Evolutionary conservation across 2,888 invertebrate genomes (phyloP), one percentile per base, ranked within the genome.

Genomic region (Drosophila meridiana): DNA sequence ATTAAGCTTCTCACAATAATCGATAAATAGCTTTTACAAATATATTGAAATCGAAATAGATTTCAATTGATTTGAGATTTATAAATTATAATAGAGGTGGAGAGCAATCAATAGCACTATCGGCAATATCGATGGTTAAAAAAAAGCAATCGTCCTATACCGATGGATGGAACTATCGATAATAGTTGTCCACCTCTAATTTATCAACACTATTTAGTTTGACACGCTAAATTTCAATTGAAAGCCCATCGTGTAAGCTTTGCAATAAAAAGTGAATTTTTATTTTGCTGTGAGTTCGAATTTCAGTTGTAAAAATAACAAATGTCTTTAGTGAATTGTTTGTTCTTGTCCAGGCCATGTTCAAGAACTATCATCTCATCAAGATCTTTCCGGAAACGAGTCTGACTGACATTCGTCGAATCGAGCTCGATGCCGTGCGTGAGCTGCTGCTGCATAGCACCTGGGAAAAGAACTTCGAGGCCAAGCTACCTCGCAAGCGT

Each of bases 381-480:
- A 64, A 63, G 48, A 78, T 70, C 13, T 64, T 74, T 14, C 48
- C 56, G 3, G 66, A 77, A 32, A 66, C 52, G 20, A 63, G 63
- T 20, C 38, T 70, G 2, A 30, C 14, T 9, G 73, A 78, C 20
- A 69, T 67, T 26, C 69, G 61, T 42, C 69, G 73, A 11, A 78
- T 74, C 9, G 75, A 78, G 36, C n/a, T 50, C 13, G 8, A 53
- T 30, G 67, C 70, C 7, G 7, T 65, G 2, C 13, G 45, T 3
- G 75, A 72, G 26, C 36, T 76, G 3, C 0, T 53, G n/a, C 55
- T 78, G 36, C 48, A 58, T 0, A 47, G 20, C 45, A 59, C n/a
- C 7, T 4, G 8, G 13, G 20, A 47, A 13, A 64, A 48, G 36
- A 28, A 30, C 2, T 7, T 20, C 0, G 26, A 47, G 2, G 13